Evolutionary conservation across 2,888 invertebrate genomes (phyloP), one percentile per base, ranked within the genome.

Genomic region (Oligia strigilis): DNA sequence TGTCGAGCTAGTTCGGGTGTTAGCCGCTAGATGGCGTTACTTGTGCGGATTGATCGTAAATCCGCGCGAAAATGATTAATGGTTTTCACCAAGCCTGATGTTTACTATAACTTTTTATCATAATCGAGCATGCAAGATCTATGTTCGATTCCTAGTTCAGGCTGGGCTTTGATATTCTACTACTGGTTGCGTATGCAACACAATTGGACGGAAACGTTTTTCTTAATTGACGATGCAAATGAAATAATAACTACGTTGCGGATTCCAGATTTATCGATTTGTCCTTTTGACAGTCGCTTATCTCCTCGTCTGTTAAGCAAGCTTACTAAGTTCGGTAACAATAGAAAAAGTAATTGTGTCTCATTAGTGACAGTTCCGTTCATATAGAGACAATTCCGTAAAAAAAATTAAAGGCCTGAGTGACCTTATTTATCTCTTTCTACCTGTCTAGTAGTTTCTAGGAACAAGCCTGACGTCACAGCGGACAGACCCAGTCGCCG

Each of bases 21-120:
- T 11, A 70, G 23, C 49, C 77, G 72, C 65, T 87, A 89, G 89
- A 88, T 89, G 89, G 82, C 83, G 84, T 19, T 85, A 87, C 66
- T 72, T 2, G 66, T 73, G 13, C 49, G 6, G 55, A 23, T 69
- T 8, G 40, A 75, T 78, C 9, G 13, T 64, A 72, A 71, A 75
- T 49, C n/a, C 36, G 60, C 55, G 69, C 76, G 60, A 65, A 76
- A 77, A 36, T 73, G 2, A 55, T n/a, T 9, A 8, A 40, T 72
- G 17, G 46, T 3, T 58, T 81, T 60, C 9, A 49, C 11, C 23
- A 4, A n/a, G 14, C 19, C 36, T 52, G 14, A 4, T 69, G 6
- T 69, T 81, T 40, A 58, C 0, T 58, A 13, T 40, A 2, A 19
- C 4, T 64, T 64, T 52, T 17, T 0, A 8, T 36, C 3, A 29